Evolutionary conservation across 2,888 invertebrate genomes (phyloP), one percentile per base, ranked within the genome.

Genomic region (Siphonodentalium dalli): DNA sequence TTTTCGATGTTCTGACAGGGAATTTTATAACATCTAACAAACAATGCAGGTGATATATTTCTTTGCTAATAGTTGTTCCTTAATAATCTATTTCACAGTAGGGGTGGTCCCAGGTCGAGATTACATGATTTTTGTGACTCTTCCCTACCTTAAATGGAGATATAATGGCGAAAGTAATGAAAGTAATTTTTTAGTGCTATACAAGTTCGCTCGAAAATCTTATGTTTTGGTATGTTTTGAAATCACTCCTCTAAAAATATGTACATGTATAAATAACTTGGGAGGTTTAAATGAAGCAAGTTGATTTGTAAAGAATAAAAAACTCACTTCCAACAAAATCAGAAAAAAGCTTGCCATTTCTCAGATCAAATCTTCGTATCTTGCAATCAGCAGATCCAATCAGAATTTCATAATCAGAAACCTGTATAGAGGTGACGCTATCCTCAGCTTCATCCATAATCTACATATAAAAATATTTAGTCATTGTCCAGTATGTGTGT

Each of bases 371-470:
- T 57, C 79, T 60, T 13, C 99, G 83, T 11, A 93, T 86, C 70
- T 89, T 89, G 33, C 91, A 89, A 81, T 99, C 99, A 0, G 95
- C 88, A 0, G 95, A 96, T 6, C 90, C 90, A 0, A 92, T 88
- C 40, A 95, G 84, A 65, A 99, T 91, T 84, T 95, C 93, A 82
- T 92, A 88, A 77, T 93, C 90, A 1, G 91, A 91, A 1, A 96
- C 88, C 50, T 83, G 80, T 18, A 87, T 62, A 18, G 83, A 83
- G 6, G 85, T 84, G 1, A 87, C 83, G 63, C 92, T 90, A 80
- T 99, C 99, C 80, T 92, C 95, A 0, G 97, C 95, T 66, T 99
- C 96, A 80, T 90, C 89, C 75, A 99, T 84, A 11, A 83, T 75
- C 84, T 86, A 69, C 21, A 68, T 38, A 55, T 49, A 34, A 44